Conservation (phyloP, 2,888 invertebrate species). For the Gastracanthus pulcherrimus region DNA sequence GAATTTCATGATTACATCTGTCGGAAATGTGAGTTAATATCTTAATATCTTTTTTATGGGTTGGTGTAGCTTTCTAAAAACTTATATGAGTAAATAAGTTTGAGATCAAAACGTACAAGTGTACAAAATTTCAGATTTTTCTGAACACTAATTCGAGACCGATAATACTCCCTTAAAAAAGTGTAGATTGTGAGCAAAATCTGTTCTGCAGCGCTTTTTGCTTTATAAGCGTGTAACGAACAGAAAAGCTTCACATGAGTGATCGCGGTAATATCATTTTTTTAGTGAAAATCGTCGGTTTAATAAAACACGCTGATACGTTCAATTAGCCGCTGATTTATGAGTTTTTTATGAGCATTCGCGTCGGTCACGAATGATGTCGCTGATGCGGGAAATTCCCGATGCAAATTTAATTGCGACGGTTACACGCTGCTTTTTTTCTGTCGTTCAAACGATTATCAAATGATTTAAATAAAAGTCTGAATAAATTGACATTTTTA, state of each 20-base stretch:
- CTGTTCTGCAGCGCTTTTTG: background rate
- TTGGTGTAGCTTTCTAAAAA: too few species aligned
- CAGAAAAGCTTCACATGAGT: background rate
- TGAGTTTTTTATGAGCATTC: slow-evolving; percentile 17
- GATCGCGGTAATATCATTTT: background rate
- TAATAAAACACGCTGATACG: slow-evolving; percentile 7
- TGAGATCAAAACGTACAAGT: too few species aligned
- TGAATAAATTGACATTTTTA: background rate
- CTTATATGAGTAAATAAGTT: too few species aligned
- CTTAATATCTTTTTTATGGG: too few species aligned
- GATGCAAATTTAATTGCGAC: slow-evolving; percentile 18
- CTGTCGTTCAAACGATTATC: background rate
- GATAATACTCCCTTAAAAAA: too few species aligned
- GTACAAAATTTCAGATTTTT: too few species aligned
- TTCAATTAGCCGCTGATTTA: slow-evolving; percentile 1
- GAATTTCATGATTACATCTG: too few species aligned
- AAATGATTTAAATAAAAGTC: background rate
- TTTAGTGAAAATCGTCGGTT: slow-evolving; percentile 21
- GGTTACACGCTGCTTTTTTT: background rate
- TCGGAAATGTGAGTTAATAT: too few species aligned
- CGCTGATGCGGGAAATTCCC: background rate
- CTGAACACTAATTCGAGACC: too few species aligned
- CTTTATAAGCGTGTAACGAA: background rate
- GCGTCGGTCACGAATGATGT: background rate
- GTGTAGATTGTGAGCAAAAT: too few species aligned